Evolutionary conservation across 2,113 vertebrate genomes (phyloP).

Genomic region (Bos indicus): DNA sequence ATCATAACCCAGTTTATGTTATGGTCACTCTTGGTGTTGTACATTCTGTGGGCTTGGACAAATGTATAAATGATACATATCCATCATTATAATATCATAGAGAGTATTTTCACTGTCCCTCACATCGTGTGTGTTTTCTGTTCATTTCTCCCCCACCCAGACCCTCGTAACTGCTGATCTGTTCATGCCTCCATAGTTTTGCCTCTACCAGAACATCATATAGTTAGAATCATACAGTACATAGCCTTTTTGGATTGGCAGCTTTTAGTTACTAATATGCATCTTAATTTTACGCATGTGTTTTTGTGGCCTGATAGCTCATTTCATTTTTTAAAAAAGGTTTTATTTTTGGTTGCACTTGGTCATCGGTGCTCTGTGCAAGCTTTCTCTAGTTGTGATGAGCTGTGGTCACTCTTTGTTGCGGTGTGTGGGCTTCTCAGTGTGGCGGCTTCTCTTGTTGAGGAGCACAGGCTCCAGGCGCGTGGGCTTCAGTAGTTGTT

Average conservation of each 20-base stretch:
- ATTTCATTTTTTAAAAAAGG: not conserved
- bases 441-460: not conserved
- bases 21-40: not conserved
- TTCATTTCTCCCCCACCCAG: not conserved
- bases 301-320: not conserved
- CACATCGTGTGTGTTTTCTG: not conserved
- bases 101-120: not conserved
- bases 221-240: not conserved
- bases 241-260: not conserved
- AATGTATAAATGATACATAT: not conserved
- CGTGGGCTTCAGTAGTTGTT: fast-evolving
- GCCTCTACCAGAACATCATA: not conserved
- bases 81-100: not conserved
- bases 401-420: not conserved
- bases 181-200: not conserved
- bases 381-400: not conserved
- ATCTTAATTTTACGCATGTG: not conserved
- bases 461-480: not conserved
- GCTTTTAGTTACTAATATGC: not conserved
- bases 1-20: not conserved
- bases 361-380: not conserved
- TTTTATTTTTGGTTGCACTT: not conserved
- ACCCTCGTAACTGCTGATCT: not conserved
- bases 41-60: not conserved
- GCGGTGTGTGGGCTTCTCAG: not conserved